A percentile compares a stretch with the other conserved stretches of the same genome.
Conservation (phyloP, 1,140 invertebrate species). For the Drosophila oshimai region DNA sequence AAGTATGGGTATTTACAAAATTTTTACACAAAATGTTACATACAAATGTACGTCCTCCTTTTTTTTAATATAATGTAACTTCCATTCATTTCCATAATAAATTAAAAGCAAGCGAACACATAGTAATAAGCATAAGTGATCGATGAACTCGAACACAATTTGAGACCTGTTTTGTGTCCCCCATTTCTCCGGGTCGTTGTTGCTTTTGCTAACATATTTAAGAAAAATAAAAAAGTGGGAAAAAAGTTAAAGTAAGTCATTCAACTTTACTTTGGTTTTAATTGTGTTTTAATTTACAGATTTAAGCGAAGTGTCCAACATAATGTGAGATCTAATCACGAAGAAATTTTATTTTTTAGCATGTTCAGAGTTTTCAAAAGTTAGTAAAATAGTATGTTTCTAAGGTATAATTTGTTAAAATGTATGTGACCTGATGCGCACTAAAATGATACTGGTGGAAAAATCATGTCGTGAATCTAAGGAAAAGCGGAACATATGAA, state of each 20-base stretch:
- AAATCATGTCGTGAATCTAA: too few relatives aligned
- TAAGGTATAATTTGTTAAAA: too few relatives aligned
- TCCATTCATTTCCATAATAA: conserved; percentile 9
- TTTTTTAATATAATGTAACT: neutral
- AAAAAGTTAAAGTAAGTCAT: neutral
- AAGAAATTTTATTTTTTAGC: neutral
- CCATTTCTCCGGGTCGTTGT: conserved; percentile 84
- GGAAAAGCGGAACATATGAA: neutral
- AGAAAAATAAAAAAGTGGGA: conserved; percentile 43
- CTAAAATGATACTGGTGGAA: too few relatives aligned
- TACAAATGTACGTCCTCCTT: neutral
- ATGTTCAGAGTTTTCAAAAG: too few relatives aligned
- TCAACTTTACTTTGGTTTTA: neutral
- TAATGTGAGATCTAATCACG: neutral
- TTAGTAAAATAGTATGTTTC: too few relatives aligned
- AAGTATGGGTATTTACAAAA: conserved; percentile 39
- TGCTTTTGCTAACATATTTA: conserved; percentile 82
- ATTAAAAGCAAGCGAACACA: conserved; percentile 51
- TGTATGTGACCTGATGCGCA: too few relatives aligned
- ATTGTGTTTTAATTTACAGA: neutral
- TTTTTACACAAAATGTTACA: conserved; percentile 10
- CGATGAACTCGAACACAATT: conserved; percentile 25
- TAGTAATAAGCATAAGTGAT: conserved; percentile 23
- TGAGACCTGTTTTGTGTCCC: conserved; percentile 84
- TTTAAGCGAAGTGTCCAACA: neutral